phyloP scores from a whole-genome alignment of 2,113 vertebrate species.

The Nothobranchius furzeri region DNA sequence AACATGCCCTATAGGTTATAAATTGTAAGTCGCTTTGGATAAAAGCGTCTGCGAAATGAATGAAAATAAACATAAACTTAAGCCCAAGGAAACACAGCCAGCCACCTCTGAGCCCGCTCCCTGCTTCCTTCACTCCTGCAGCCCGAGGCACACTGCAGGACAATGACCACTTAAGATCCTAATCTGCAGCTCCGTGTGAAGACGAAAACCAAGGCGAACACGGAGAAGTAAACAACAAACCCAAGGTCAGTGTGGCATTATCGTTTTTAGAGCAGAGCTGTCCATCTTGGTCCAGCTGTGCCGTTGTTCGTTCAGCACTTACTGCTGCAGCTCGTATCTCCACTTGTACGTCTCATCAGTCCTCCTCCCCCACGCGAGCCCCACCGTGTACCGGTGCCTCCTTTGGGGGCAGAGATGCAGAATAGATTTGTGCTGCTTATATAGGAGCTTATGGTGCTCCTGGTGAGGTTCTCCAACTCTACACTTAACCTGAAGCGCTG shows the following conservation, averaged over 20 bases:
- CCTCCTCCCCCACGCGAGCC: constrained; percentile 2
- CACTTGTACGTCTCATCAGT: constrained; percentile 31
- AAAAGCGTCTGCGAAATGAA: too few species aligned
- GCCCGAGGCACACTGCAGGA: constrained; percentile 53
- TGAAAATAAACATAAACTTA: constrained; percentile 7
- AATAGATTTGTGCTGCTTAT: constrained; percentile 23
- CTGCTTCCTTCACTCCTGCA: constrained; percentile 32
- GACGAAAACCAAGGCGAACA: constrained; percentile 32
- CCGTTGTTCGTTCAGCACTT: constrained; percentile 49
- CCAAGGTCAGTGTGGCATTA: constrained; percentile 60
- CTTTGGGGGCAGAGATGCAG: constrained; percentile 11
- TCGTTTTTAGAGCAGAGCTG: constrained; percentile 36
- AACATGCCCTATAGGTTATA: too few species aligned
- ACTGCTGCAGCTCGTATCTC: constrained; percentile 31
- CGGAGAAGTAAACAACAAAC: constrained; percentile 26
- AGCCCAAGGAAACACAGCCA: constrained; percentile 44
- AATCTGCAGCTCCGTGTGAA: constrained; percentile 47
- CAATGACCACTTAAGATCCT: constrained; percentile 59
- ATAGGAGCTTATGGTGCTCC: constrained; percentile 22
- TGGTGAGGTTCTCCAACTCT: constrained; percentile 12
- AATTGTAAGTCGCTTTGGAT: too few species aligned
- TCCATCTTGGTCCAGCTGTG: constrained; percentile 31
- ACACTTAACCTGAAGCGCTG: constrained; percentile 4
- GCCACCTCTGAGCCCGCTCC: constrained; percentile 29
- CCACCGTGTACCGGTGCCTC: not conserved